Percentiles rank a stretch among this genome's conserved stretches.
These are phyloP conservation scores for Dicaeum eximium DNA, from an alignment of 2,113 vertebrate species.

Conservation along the genomic window DNA sequence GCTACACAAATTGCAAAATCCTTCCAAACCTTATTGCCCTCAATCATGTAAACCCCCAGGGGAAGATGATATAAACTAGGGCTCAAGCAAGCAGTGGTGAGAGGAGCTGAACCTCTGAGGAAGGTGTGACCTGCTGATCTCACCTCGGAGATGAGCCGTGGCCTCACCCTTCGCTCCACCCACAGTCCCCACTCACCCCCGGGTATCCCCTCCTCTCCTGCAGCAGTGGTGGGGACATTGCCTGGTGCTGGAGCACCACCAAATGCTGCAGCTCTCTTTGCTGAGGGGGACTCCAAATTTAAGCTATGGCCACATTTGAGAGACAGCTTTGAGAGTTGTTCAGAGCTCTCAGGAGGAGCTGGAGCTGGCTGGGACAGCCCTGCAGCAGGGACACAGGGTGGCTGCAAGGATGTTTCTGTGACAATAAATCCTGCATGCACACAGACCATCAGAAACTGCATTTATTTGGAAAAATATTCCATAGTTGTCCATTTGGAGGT, in stretches of 20 bases:
- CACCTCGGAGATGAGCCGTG: background rate
- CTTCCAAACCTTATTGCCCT: background rate
- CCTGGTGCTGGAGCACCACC: background rate
- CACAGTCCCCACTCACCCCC: rapidly evolving
- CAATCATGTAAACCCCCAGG: rapidly evolving
- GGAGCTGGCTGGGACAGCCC: background rate
- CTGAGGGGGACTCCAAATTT: background rate
- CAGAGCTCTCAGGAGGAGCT: background rate
- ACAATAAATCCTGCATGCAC: background rate
- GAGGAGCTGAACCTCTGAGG: background rate
- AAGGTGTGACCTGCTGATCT: background rate
- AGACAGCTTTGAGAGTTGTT: background rate
- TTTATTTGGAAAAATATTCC: background rate
- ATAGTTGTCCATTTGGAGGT: background rate
- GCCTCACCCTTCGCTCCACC: background rate
- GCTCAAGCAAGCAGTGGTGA: background rate
- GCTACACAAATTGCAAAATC: background rate
- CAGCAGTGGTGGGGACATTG: rapidly evolving
- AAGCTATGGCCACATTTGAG: rapidly evolving
- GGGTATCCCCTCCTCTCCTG: background rate
- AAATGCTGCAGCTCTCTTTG: background rate
- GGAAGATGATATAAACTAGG: background rate
- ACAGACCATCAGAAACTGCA: background rate
- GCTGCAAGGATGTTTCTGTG: background rate
- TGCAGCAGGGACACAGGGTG: background rate